Base-by-base conservation (phyloP, 92 coral and sea anemone species). In the Hydrozoanthus gracilis region DNA sequence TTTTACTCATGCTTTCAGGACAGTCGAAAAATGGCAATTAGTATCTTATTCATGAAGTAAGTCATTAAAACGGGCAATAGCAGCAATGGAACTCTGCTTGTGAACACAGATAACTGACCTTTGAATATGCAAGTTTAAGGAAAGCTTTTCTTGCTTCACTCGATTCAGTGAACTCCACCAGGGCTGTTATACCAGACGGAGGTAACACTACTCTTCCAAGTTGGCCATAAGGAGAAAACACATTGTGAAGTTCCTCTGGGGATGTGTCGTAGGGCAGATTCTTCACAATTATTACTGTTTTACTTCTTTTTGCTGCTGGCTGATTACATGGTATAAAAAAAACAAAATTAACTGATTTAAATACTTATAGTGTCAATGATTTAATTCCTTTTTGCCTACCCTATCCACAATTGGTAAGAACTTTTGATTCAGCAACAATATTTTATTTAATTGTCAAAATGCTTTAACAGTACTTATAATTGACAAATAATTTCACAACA, bases 111-210 rank as follows among this genome's bases (percentile, higher is more conserved):
- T 7, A 20, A 15, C 15, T 47, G 87, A 96, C 98, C 98, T 96
- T 96, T 35, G 98, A 89, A 52, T 96, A 96, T 55, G 98, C 98
- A 73, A 96, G 91, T 76, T 96, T 96, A 60, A 95, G 98, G 77
- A 96, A 96, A 35, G 99, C 98, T 65, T 93, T 93, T 78, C 92
- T 93, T 15, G 99, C 99, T 69, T 91, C 84, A 86, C 99, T 93
- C 44, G 95, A 91, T 79, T 96, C 96, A 86, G 80, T 83, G 77
- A 93, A 94, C 82, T 95, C 99, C 11, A 96, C 89, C 44, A 96
- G 91, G 18, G 98, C 99, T 3, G 99, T 95, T 67, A 96, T 95
- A 4, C 98, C 99, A 0, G 99, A 90, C 0, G 98, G 98, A 0
- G 99, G 99, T 45, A 96, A 80, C 13, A 96, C 87, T 8, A 96